Percentiles rank a stretch among this genome's conserved stretches.
phyloP scores from a whole-genome alignment of 92 coral and sea anemone species.

The Porites cylindrica region DNA sequence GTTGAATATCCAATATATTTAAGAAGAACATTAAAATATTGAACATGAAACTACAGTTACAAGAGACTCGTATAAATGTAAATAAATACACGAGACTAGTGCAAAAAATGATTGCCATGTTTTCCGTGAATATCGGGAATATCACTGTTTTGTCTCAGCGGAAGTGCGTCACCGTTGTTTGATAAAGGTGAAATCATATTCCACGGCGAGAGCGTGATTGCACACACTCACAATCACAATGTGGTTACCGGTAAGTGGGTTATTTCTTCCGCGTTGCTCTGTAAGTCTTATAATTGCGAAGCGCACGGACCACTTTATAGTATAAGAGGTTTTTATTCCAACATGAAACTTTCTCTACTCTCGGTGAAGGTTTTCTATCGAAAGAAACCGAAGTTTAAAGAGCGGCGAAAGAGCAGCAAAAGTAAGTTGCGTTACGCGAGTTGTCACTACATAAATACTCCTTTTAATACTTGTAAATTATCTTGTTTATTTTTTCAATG shows the following conservation, averaged over 20 bases:
- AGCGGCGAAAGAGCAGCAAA: conserved; percentile 7
- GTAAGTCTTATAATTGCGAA: conserved; percentile 9
- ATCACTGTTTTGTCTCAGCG: not conserved
- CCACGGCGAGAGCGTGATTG: conserved; percentile 10
- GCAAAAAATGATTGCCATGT: too few species aligned
- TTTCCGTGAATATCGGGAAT: too few species aligned
- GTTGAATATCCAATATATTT: too few species aligned
- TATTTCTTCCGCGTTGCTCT: conserved; percentile 15
- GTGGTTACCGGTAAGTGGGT: not conserved
- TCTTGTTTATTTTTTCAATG: not conserved
- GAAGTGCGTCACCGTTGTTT: conserved; percentile 8
- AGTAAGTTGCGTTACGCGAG: conserved; percentile 8
- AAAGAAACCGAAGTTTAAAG: not conserved
- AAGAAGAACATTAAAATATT: too few species aligned
- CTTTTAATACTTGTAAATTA: not conserved
- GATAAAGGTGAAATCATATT: conserved; percentile 4
- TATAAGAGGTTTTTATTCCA: not conserved
- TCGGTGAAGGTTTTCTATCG: conserved; percentile 15
- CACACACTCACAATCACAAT: not conserved
- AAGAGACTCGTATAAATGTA: too few species aligned
- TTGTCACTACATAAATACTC: too few species aligned
- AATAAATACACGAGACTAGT: too few species aligned
- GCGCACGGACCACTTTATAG: too few species aligned
- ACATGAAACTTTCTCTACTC: conserved; percentile 20
- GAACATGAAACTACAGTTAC: too few species aligned